phyloP scores from a whole-genome alignment of 2,888 invertebrate species.

The Sphecodes monilicornis region DNA sequence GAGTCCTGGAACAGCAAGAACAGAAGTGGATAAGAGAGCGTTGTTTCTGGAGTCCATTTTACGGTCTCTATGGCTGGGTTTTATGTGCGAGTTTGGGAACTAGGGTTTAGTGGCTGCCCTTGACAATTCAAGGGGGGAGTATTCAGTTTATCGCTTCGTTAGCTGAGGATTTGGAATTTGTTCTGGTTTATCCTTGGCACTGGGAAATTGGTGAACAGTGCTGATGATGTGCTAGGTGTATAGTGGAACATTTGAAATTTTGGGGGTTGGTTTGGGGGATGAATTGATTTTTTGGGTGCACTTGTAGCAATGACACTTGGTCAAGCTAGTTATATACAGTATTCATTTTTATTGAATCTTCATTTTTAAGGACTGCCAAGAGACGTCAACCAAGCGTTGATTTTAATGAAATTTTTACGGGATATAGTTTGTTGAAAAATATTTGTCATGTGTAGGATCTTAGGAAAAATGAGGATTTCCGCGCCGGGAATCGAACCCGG shows the following conservation, averaged over 20 bases:
- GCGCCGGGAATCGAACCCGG: no score
- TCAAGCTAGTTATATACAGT: no score
- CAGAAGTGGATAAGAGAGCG: background rate
- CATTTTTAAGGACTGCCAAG: no score
- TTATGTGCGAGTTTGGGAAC: background rate
- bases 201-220: background rate
- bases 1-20: conserved; percentile 65
- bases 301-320: no score
- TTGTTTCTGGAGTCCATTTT: background rate
- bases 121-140: background rate
- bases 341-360: no score
- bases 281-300: background rate
- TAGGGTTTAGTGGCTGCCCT: background rate
- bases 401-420: no score
- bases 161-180: background rate
- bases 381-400: no score
- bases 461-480: no score
- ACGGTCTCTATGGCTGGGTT: background rate
- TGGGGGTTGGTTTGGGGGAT: background rate
- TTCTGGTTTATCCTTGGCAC: background rate
- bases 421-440: no score
- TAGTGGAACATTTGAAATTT: background rate
- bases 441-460: no score
- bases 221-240: background rate
- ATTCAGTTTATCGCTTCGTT: background rate